These are phyloP conservation scores for Wasmannia auropunctata DNA, from an alignment of 1,140 invertebrate species.

Conservation along the genomic window DNA sequence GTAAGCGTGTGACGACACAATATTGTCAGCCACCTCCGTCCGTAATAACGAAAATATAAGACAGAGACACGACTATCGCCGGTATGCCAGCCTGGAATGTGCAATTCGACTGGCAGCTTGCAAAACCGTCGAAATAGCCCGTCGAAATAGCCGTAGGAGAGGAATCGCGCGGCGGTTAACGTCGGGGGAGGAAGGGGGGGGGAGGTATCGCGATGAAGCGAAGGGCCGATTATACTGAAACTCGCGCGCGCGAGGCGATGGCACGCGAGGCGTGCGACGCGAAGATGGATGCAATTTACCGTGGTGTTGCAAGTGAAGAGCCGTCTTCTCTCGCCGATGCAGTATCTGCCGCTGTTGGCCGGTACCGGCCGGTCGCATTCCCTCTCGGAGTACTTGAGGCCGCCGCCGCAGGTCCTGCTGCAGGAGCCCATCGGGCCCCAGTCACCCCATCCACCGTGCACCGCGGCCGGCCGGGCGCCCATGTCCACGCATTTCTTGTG, in stretches of 20 bases:
- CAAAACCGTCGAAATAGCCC: neutral
- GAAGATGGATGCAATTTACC: conserved; percentile 77
- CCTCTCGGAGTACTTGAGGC: conserved; percentile 84
- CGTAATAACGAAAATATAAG: conserved; percentile 10
- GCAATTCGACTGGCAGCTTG: neutral
- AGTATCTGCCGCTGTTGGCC: conserved; percentile 88
- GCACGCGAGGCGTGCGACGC: too few relatives aligned
- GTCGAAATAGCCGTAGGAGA: neutral
- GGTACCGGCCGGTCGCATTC: conserved; percentile 87
- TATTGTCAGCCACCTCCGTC: neutral
- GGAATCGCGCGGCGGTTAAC: neutral
- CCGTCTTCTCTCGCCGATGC: conserved; percentile 84
- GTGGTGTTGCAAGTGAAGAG: conserved; percentile 87
- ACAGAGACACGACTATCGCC: neutral
- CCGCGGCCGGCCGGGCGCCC: conserved; percentile 87
- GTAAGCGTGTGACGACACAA: neutral
- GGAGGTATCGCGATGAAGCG: neutral
- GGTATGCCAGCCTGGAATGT: neutral
- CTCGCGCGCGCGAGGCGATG: neutral
- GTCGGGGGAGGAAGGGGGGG: too few relatives aligned
- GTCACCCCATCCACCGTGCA: conserved; percentile 89
- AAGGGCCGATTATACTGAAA: neutral
- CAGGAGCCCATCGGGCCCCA: conserved; percentile 87
- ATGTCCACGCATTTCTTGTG: conserved; percentile 88
- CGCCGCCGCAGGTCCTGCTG: conserved; percentile 88